phyloP scores from a whole-genome alignment of 2,113 vertebrate genomes.

The Anseranas semipalmata region DNA sequence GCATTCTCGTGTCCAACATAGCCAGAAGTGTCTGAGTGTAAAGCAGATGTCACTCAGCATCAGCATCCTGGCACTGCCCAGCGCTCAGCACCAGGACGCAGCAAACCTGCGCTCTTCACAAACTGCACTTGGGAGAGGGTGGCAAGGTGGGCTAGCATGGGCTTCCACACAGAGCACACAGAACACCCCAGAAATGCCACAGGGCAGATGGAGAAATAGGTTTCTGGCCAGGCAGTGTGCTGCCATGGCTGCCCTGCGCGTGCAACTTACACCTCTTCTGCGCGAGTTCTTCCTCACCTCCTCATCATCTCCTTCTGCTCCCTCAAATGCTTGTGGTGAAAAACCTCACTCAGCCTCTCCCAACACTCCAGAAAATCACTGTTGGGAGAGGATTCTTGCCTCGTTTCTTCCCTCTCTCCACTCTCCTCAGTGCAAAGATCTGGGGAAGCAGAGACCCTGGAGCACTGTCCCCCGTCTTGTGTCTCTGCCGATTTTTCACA shows the following conservation, averaged over 20 bases:
- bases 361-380: background rate
- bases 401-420: background rate
- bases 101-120: background rate
- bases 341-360: background rate
- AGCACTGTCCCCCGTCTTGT: background rate
- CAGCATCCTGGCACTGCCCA: background rate
- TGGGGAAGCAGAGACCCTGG: background rate
- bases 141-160: accelerated
- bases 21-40: background rate
- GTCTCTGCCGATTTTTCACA: conserved; percentile 24
- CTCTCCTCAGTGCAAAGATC: background rate
- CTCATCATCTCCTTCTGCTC: conserved; percentile 66
- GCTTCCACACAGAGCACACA: background rate
- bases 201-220: background rate
- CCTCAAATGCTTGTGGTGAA: conserved; percentile 4
- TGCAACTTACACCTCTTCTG: background rate
- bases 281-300: conserved; percentile 69
- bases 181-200: background rate
- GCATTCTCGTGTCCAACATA: background rate
- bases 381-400: background rate
- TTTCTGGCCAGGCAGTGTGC: background rate
- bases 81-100: background rate
- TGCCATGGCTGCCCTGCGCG: background rate
- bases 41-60: background rate
- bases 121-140: background rate